Base-by-base conservation (phyloP, 2,888 invertebrate genomes). In the Mesorhabditis belari region DNA sequence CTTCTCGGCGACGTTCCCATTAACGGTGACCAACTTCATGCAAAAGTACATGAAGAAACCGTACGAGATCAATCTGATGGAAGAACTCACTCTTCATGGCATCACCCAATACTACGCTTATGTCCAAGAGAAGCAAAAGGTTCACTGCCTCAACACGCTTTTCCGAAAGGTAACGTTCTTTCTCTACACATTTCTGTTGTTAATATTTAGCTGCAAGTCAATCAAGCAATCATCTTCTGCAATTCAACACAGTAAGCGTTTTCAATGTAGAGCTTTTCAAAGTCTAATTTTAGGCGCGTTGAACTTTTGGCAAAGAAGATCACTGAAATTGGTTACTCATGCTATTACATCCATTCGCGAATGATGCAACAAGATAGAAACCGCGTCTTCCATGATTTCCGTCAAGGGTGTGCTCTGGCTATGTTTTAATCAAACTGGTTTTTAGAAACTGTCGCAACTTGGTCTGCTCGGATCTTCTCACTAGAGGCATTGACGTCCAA, bases 51-150 rank as follows among this genome's bases (percentile, higher is more conserved):
- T 96, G 84, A 88, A 89, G 81, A 82, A 82, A 66, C 95, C 96
- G n/a, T 95, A 96, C 83, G 96, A 98, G 86, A 96, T 98, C 80
- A 98, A 98, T 85, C 87, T 98, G 81, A 99, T 98, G 98, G 98
- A 98, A 57, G 98, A 99, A 84, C 86, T 98, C 80, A 98, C 98
- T 69, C 85, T 98, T 70, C 95, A 98, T 84, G 98, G 98, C 83
- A 95, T 98, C 73, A 98, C 98, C 80, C 98, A 98, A 85, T 98
- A 96, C 87, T 98, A 98, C 85, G 98, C 98, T 81, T 99, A 95
- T 86, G 98, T 98, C 70, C 96, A 98, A 85, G 98, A 98, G 85
- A 89, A 93, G 82, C 98, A 98, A 85, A 99, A 98, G 86, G 96
- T 98, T 77, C 96, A 98, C 85, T 98, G 98, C 86, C 87, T 98